These are phyloP conservation scores for Andrena marginata DNA, from an alignment of 2,888 invertebrate species.

Conservation along the genomic window DNA sequence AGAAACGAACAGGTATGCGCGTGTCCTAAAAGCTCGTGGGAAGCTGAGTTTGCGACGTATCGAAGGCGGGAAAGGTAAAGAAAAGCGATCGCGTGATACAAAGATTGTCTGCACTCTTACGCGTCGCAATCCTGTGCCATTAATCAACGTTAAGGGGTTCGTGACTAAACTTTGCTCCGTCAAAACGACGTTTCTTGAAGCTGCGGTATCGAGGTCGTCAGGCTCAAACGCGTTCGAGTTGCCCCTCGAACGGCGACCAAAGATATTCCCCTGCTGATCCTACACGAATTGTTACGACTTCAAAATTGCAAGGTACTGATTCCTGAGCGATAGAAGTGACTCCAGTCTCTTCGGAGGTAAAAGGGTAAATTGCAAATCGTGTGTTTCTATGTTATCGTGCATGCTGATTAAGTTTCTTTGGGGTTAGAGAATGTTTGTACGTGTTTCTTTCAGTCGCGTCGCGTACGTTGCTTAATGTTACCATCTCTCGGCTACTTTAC, in stretches of 20 bases:
- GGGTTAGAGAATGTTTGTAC: conserved; percentile 18
- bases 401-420: conserved; percentile 54
- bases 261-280: conserved; percentile 67
- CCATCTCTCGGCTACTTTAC: not conserved
- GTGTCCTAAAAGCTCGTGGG: conserved; percentile 14
- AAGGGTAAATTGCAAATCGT: conserved; percentile 8
- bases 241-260: conserved; percentile 69
- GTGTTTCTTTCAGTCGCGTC: conserved; percentile 18
- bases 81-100: conserved; percentile 54
- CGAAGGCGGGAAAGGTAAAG: not conserved
- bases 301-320: conserved; percentile 15
- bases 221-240: conserved; percentile 64
- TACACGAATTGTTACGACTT: conserved; percentile 59
- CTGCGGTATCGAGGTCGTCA: conserved; percentile 70
- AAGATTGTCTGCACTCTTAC: conserved; percentile 61
- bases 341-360: conserved; percentile 7
- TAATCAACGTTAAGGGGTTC: conserved; percentile 66
- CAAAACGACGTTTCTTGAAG: conserved; percentile 67
- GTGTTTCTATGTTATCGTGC: conserved; percentile 46
- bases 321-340: conserved; percentile 17
- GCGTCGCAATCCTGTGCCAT: conserved; percentile 62
- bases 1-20: not conserved
- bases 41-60: conserved; percentile 21
- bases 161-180: conserved; percentile 65
- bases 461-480: conserved; percentile 12